Conservation (phyloP, 2,113 vertebrate genomes). For the Thalassoma bifasciatum region DNA sequence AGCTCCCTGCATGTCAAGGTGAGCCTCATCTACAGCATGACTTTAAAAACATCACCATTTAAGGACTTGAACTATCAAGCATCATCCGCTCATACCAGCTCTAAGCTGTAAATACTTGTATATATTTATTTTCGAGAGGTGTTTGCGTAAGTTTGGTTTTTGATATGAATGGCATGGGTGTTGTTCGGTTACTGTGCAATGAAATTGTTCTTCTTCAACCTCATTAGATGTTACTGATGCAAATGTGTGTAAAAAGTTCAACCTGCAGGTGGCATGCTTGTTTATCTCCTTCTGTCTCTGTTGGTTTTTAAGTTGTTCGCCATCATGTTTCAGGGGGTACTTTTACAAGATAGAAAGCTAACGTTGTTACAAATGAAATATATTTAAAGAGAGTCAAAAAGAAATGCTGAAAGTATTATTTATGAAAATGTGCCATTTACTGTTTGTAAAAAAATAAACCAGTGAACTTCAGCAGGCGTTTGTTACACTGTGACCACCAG, state of each 20-base stretch:
- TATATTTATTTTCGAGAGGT: constrained; percentile 53
- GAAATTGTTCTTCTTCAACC: constrained; percentile 35
- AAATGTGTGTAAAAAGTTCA: constrained; percentile 44
- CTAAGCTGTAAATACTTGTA: constrained; percentile 53
- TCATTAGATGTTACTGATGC: constrained; percentile 59
- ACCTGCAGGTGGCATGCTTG: constrained; percentile 73
- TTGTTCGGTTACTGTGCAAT: constrained; percentile 60
- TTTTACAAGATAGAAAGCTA: constrained; percentile 55
- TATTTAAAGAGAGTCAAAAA: constrained; percentile 63
- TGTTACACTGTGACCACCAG: not conserved
- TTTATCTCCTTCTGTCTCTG: constrained; percentile 43
- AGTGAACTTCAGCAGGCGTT: constrained; percentile 5
- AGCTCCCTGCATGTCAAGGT: constrained; percentile 56
- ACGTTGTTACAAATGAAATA: constrained; percentile 52
- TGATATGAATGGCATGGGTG: constrained; percentile 42
- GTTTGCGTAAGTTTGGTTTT: constrained; percentile 48
- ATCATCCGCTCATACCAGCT: not conserved
- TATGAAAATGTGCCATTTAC: constrained; percentile 69
- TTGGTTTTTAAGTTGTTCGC: constrained; percentile 32
- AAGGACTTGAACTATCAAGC: not conserved
- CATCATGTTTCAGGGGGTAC: constrained; percentile 49
- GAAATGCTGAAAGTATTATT: constrained; percentile 60
- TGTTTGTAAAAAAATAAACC: constrained; percentile 71
- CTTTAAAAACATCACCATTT: constrained; percentile 10
- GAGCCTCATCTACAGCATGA: constrained; percentile 58